Base-by-base conservation (phyloP, 2,797 vertebrate genomes). In the Enteromius thamalakanensis region DNA sequence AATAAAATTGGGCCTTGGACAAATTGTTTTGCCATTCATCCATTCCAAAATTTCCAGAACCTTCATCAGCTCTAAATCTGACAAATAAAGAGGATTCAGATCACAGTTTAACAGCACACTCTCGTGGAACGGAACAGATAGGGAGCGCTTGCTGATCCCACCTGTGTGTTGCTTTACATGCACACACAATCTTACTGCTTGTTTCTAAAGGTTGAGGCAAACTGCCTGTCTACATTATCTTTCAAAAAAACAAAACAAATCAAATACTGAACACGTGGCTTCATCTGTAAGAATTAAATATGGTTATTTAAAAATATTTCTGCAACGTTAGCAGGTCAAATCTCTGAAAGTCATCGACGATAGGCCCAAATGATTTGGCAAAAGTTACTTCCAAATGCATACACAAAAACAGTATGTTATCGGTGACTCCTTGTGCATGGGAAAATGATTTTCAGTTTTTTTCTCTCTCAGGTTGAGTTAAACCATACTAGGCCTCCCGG, bases 401-500 rank as follows among this genome's bases (percentile, higher is more conserved):
- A 21, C 76, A 26, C 49, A 55, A 37, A 49, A 79, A 15, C 29
- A 68, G 14, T 74, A 64, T 1, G 12, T 21, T 71, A 1, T 42
- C 29, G 42, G 34, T 67, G 17, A 76, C 23, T 26, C 32, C 49
- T 34, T 72, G 45, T 47, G 21, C 32, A 65, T 75, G 80, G 47
- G 71, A 67, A 76, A 76, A 76, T 23, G 23, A 37, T 69, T 26
- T 55, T 55, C 12, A 79, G 2, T 21, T 51, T 47, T 45, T 3
- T 26, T 2, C 10, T 1, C 55, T 55, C 47, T 69, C 45, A 53
- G 49, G 21, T 58, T 68, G 19, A 65, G 47, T 23, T 21, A 75
- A 55, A 42, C 10, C 60, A 82, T 37, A 40, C 70, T 42, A 29
- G 47, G 11, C 51, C 81, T 70, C 51, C 51, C 49, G 26, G 19